Conservation (phyloP, 1,140 invertebrate genomes). For the Zeugodacus cucurbitae region DNA sequence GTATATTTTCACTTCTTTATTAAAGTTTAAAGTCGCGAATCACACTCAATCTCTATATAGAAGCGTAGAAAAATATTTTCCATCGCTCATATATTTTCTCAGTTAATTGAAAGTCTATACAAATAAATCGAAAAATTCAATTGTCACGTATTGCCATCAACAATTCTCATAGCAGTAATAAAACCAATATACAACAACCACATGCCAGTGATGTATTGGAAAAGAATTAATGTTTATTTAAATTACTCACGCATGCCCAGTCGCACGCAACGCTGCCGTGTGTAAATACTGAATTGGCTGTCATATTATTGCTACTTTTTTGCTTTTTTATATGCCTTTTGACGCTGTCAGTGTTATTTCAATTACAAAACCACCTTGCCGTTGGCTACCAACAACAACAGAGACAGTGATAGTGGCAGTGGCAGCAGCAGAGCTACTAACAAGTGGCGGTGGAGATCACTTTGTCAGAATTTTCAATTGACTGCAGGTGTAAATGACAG, state of each 20-base stretch:
- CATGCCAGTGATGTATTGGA: background rate
- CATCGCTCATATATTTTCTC: background rate
- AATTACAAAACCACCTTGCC: slow-evolving; percentile 10
- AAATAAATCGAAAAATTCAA: background rate
- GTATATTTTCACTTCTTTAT: no score
- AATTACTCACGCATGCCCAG: slow-evolving; percentile 29
- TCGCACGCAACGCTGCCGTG: background rate
- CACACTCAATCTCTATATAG: no score
- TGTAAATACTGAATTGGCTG: background rate
- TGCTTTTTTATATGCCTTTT: background rate
- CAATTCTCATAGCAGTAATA: background rate
- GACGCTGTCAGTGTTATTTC: background rate
- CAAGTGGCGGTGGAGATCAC: background rate
- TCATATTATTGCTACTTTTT: background rate
- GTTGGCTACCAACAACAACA: background rate
- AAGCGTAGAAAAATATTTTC: background rate
- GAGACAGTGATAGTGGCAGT: background rate
- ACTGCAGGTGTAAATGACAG: slow-evolving; percentile 11
- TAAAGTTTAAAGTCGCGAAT: no score
- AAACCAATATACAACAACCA: background rate
- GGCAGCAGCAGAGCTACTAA: background rate
- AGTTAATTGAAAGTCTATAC: background rate
- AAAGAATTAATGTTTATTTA: background rate
- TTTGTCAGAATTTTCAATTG: slow-evolving; percentile 13
- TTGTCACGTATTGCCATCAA: background rate